These are phyloP conservation scores for Hypolimnas misippus DNA, from an alignment of 2,888 invertebrate species.

Conservation along the genomic window DNA sequence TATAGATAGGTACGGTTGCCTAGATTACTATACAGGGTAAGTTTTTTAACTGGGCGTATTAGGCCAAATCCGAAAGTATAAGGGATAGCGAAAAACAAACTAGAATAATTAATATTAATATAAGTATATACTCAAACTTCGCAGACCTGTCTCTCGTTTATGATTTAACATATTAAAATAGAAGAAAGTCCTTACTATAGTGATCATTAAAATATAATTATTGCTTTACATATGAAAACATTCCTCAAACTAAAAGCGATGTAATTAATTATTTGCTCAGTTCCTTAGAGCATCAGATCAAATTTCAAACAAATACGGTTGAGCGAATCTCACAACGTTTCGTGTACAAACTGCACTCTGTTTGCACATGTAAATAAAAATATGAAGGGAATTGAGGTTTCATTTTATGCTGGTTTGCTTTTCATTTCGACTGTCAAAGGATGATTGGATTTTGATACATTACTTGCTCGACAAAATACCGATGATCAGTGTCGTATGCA, in stretches of 20 bases:
- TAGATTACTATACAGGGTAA: too few species aligned
- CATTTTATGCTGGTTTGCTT: neutral
- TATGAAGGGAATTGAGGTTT: slow-evolving; percentile 4
- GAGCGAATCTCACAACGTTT: neutral
- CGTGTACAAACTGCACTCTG: neutral
- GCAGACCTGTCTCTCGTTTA: too few species aligned
- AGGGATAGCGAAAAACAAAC: too few species aligned
- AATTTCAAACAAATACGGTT: slow-evolving; percentile 2
- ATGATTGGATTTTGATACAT: slow-evolving; percentile 6
- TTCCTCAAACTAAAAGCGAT: neutral
- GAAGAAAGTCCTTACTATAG: too few species aligned
- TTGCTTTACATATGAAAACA: neutral
- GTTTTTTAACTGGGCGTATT: too few species aligned
- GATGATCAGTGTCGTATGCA: too few species aligned
- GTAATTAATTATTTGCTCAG: slow-evolving; percentile 11
- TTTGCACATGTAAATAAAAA: neutral
- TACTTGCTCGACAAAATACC: neutral
- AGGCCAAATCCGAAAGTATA: too few species aligned
- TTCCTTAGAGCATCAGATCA: slow-evolving; percentile 9
- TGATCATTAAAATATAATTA: too few species aligned
- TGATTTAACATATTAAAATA: too few species aligned
- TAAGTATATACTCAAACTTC: too few species aligned
- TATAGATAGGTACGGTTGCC: too few species aligned
- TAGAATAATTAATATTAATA: too few species aligned
- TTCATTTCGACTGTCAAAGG: slow-evolving; percentile 8